Evolutionary conservation across 2,797 vertebrate species (phyloP).

Genomic region (Leuciscus waleckii): DNA sequence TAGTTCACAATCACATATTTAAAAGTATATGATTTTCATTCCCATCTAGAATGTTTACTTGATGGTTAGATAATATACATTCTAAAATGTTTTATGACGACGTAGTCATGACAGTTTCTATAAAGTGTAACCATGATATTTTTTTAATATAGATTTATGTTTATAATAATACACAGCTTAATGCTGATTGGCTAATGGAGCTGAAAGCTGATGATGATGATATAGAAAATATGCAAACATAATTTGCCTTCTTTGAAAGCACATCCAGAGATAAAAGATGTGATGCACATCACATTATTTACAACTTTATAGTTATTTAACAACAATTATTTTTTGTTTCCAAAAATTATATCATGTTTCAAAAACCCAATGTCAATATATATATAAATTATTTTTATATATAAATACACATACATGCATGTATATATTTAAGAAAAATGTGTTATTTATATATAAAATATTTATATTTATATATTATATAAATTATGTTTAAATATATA

Average conservation of each 20-base stretch:
- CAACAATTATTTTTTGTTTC: background rate
- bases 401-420: too few species aligned
- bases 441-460: too few species aligned
- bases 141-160: constrained; percentile 27
- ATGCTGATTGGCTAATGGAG: constrained; percentile 34
- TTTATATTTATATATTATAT: too few species aligned
- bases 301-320: background rate
- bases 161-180: constrained; percentile 34
- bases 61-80: background rate
- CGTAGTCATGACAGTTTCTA: background rate
- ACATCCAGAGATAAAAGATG: constrained; percentile 17
- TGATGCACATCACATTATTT: background rate
- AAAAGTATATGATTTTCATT: background rate
- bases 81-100: constrained; percentile 6
- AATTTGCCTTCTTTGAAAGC: constrained; percentile 11
- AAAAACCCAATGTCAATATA: background rate
- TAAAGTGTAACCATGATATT: background rate
- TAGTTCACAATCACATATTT: constrained; percentile 4
- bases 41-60: background rate
- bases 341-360: background rate
- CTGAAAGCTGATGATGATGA: constrained; percentile 32
- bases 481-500: too few species aligned
- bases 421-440: too few species aligned
- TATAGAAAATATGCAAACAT: constrained; percentile 32
- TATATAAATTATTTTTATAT: too few species aligned